Conservation (phyloP, 2,113 vertebrate genomes). For the Apteryx owenii region DNA sequence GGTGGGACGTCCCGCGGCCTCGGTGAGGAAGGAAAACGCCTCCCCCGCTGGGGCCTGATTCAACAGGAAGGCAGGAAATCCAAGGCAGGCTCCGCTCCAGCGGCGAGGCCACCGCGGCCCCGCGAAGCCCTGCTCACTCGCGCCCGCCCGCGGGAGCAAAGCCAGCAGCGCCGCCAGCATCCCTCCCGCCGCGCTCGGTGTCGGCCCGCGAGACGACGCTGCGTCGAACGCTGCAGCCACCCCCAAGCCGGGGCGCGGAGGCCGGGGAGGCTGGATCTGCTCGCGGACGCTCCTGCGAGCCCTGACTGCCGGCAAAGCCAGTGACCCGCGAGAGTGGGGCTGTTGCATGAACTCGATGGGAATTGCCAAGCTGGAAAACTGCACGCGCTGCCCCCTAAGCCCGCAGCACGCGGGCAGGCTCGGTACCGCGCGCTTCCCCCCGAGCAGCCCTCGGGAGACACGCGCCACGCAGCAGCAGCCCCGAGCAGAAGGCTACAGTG, state of each 20-base stretch:
- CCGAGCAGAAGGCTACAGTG: rapidly evolving
- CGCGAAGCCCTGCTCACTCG: slow-evolving; percentile 4
- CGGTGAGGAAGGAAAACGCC: slow-evolving; percentile 47
- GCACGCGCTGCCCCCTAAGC: not conserved
- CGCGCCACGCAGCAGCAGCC: rapidly evolving
- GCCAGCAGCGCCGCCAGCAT: slow-evolving; percentile 22
- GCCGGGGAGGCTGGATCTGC: not conserved
- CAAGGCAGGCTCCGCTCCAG: slow-evolving; percentile 63
- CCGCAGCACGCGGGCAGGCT: rapidly evolving
- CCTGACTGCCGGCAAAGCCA: not conserved
- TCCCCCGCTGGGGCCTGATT: slow-evolving; percentile 48
- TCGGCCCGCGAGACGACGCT: slow-evolving; percentile 6
- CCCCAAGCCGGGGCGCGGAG: not conserved
- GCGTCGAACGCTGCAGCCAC: not conserved
- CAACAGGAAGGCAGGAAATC: slow-evolving; percentile 72
- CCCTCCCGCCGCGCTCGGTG: slow-evolving; percentile 36
- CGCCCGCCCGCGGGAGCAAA: not conserved
- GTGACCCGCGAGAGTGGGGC: not conserved
- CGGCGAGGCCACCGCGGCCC: not conserved
- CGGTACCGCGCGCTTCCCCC: not conserved
- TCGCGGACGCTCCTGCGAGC: not conserved
- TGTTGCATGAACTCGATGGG: not conserved
- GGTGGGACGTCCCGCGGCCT: not conserved
- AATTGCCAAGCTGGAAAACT: not conserved
- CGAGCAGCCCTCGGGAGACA: not conserved